phyloP scores from a whole-genome alignment of 92 coral and sea anemone species.

The Diadumene lineata region DNA sequence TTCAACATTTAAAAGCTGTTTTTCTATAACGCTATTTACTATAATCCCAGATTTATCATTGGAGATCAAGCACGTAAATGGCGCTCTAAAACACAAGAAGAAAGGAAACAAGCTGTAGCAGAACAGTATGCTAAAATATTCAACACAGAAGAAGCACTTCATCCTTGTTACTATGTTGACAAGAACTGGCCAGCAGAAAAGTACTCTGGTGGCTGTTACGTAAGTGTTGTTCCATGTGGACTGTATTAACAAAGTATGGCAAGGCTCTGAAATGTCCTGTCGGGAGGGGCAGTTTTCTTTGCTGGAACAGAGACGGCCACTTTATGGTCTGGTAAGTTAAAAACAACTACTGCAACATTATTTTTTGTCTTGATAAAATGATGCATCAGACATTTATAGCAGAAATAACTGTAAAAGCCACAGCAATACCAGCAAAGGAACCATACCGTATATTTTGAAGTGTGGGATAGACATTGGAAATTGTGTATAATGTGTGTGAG shows the following conservation, averaged over 20 bases:
- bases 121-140: constrained; percentile 91
- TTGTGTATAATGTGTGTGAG: too few relatives aligned
- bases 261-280: constrained; percentile 64
- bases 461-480: too few relatives aligned
- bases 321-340: constrained; percentile 79
- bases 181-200: constrained; percentile 99
- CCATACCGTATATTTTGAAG: too few relatives aligned
- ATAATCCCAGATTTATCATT: constrained; percentile 76
- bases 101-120: constrained; percentile 83
- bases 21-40: too few relatives aligned
- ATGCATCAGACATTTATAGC: too few relatives aligned
- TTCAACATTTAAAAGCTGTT: too few relatives aligned
- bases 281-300: constrained; percentile 86
- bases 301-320: constrained; percentile 99
- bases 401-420: too few relatives aligned
- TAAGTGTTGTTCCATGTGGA: constrained; percentile 86
- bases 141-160: constrained; percentile 77
- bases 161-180: constrained; percentile 87
- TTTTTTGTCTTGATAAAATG: too few relatives aligned
- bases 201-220: constrained; percentile 98
- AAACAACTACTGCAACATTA: too few relatives aligned
- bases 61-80: constrained; percentile 85
- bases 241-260: constrained; percentile 74
- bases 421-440: too few relatives aligned
- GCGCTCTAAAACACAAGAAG: constrained; percentile 88